phyloP scores from a whole-genome alignment of 1,140 invertebrate genomes.

The Trypoxylus dichotomus region DNA sequence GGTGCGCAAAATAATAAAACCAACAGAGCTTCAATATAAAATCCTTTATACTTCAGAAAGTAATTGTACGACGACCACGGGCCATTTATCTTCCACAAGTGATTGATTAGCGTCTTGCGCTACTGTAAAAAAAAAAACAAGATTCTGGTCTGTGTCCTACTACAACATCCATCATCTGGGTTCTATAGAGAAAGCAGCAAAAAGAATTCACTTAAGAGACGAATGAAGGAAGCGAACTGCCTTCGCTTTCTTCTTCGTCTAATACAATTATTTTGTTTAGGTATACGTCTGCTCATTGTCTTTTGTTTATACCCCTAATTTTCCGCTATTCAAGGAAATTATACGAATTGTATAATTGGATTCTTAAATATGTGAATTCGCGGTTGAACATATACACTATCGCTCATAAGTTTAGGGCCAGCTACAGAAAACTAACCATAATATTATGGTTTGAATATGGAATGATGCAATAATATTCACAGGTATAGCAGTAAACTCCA shows the following conservation, averaged over 20 bases:
- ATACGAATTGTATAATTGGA: too few species aligned
- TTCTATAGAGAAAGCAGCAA: background rate
- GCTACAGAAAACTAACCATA: too few species aligned
- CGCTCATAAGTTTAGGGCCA: too few species aligned
- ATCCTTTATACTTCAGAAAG: slow-evolving; percentile 28
- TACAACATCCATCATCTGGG: background rate
- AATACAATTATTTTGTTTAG: background rate
- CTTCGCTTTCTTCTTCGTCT: background rate
- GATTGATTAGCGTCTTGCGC: slow-evolving; percentile 1
- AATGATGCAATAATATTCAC: too few species aligned
- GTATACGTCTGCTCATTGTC: background rate
- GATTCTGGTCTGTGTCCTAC: background rate
- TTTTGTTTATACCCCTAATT: too few species aligned
- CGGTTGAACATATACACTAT: too few species aligned
- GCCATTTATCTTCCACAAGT: background rate
- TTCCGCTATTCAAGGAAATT: too few species aligned
- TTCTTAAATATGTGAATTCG: too few species aligned
- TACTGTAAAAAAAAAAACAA: background rate
- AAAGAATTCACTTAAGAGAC: background rate
- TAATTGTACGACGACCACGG: background rate
- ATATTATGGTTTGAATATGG: too few species aligned
- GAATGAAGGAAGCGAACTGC: background rate
- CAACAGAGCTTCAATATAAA: slow-evolving; percentile 7
- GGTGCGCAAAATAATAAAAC: too few species aligned
- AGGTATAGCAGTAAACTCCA: too few species aligned